Percentiles rank a stretch among this genome's conserved stretches.
Conservation (phyloP, 2,888 invertebrate species). For the Phortica okadai region DNA sequence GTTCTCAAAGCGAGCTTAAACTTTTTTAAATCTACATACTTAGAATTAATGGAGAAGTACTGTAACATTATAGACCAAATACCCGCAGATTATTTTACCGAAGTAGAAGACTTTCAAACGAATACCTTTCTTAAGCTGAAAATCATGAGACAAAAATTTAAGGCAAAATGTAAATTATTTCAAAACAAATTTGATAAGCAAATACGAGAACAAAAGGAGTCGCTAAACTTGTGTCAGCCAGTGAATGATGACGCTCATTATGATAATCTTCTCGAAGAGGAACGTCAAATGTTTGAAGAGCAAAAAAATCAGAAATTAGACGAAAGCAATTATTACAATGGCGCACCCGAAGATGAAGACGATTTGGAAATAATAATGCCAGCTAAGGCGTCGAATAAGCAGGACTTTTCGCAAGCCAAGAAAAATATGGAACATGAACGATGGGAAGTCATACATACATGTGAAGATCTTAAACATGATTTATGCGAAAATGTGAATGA, state of each 20-base stretch:
- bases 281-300: conserved; percentile 62
- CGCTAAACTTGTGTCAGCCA: conserved; percentile 51
- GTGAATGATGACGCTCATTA: conserved; percentile 46
- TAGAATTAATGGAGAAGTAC: conserved; percentile 81
- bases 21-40: conserved; percentile 78
- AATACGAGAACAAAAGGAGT: conserved; percentile 42
- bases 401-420: no score
- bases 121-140: conserved; percentile 79
- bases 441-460: conserved; percentile 34
- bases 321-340: conserved; percentile 40
- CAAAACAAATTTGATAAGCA: conserved; percentile 65
- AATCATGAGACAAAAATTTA: conserved; percentile 79
- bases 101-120: conserved; percentile 80
- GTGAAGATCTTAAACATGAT: conserved; percentile 60
- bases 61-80: conserved; percentile 81
- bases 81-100: conserved; percentile 80
- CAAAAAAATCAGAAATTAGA: conserved; percentile 38
- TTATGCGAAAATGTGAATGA: conserved; percentile 55
- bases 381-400: background rate
- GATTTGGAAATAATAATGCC: conserved; percentile 38
- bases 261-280: conserved; percentile 65
- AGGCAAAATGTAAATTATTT: conserved; percentile 78
- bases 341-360: conserved; percentile 47
- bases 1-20: conserved; percentile 58
- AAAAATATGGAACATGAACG: background rate